These are phyloP conservation scores for Merops nubicus DNA, from an alignment of 2,113 vertebrate genomes.

Conservation along the genomic window DNA sequence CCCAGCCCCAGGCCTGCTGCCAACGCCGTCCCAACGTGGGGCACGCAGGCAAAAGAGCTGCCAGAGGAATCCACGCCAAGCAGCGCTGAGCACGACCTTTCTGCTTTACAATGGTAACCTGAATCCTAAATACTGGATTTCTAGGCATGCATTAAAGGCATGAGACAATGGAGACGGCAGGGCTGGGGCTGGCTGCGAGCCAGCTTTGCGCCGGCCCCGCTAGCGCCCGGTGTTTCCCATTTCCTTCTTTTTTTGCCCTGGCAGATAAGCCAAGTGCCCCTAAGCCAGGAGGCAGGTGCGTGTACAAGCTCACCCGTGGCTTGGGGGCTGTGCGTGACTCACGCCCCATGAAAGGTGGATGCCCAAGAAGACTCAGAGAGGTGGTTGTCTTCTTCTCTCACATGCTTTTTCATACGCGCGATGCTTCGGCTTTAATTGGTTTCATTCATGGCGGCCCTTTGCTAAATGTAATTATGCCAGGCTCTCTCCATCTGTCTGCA, in stretches of 20 bases:
- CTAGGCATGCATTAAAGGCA: conserved; percentile 61
- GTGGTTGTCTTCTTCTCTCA: neutral
- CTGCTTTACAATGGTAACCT: conserved; percentile 54
- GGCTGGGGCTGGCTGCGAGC: conserved; percentile 63
- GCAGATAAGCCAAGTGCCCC: neutral
- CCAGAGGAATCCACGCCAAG: conserved; percentile 37
- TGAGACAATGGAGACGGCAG: conserved; percentile 61
- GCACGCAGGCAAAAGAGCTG: conserved; percentile 49
- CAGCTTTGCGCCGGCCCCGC: neutral
- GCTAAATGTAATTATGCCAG: conserved; percentile 86
- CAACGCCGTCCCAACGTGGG: neutral
- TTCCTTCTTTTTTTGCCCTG: conserved; percentile 23
- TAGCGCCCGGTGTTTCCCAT: neutral
- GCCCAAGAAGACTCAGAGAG: neutral
- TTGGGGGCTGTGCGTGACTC: neutral
- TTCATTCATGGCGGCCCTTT: conserved; percentile 63
- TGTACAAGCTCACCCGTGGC: neutral
- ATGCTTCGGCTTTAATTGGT: conserved; percentile 62
- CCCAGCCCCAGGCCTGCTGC: neutral
- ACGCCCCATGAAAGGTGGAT: neutral
- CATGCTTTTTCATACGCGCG: neutral
- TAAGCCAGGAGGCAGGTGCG: conserved; percentile 24
- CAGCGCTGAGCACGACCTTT: conserved; percentile 47
- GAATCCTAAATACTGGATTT: conserved; percentile 76
- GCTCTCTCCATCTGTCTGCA: conserved; percentile 76